Conservation (phyloP, 2,113 vertebrate species). For the Bubo bubo region DNA sequence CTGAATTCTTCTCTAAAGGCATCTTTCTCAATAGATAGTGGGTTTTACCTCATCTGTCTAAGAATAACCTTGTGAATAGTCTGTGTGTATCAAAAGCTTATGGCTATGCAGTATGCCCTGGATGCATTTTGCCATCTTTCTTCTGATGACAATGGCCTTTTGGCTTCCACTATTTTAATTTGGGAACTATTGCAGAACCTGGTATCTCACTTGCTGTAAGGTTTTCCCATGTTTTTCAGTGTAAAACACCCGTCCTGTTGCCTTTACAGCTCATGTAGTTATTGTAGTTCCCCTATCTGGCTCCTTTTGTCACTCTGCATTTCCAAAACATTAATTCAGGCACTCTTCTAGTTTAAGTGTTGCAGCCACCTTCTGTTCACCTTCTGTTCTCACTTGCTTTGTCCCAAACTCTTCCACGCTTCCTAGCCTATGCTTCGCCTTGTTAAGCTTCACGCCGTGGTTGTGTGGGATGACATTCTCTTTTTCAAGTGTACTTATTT, state of each 20-base stretch:
- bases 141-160: neutral
- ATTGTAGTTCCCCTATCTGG: neutral
- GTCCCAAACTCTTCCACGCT: neutral
- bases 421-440: accelerated
- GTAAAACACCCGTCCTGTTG: neutral
- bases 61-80: neutral
- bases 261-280: neutral
- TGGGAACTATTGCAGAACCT: neutral
- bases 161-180: neutral
- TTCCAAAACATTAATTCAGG: neutral
- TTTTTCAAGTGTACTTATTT: neutral
- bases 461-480: neutral
- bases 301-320: neutral
- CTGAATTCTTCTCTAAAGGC: neutral
- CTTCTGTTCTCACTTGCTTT: neutral
- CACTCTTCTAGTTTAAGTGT: neutral
- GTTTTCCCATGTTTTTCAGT: neutral
- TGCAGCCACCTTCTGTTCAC: neutral
- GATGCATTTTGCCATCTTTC: neutral
- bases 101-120: neutral
- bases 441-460: neutral
- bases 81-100: neutral
- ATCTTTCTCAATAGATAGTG: neutral
- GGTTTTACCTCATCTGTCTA: neutral
- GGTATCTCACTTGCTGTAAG: neutral